Evolutionary conservation across 2,113 vertebrate genomes (phyloP).

Genomic region (Thamnaconus septentrionalis): DNA sequence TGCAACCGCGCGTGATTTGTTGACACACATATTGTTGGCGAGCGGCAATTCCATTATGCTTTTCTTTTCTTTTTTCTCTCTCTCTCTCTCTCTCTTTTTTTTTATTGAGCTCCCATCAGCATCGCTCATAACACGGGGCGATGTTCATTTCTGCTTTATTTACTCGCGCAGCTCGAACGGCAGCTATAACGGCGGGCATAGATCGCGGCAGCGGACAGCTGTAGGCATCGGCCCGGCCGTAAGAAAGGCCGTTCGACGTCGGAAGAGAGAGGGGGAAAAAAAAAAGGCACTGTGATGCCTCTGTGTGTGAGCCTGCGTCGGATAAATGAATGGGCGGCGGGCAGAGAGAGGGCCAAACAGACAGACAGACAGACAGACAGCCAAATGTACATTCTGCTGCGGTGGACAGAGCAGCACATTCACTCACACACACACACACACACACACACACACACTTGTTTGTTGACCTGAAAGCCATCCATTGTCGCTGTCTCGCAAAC

Average conservation of each 20-base stretch:
- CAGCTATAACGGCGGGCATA: constrained; percentile 27
- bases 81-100: background rate
- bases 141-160: constrained; percentile 23
- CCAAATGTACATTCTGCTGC: constrained; percentile 66
- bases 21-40: constrained; percentile 6
- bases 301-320: constrained; percentile 56
- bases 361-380: constrained; percentile 47
- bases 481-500: constrained; percentile 58
- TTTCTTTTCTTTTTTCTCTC: too few relatives aligned
- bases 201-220: constrained; percentile 36
- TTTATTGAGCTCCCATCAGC: constrained; percentile 36
- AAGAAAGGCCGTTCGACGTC: constrained; percentile 57
- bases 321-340: constrained; percentile 62
- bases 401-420: constrained; percentile 68
- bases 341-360: constrained; percentile 66
- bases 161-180: constrained; percentile 11
- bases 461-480: constrained; percentile 68
- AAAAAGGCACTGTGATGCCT: constrained; percentile 60
- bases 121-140: constrained; percentile 33
- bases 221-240: constrained; percentile 39
- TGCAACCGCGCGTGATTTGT: constrained; percentile 31
- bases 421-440: constrained; percentile 61
- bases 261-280: background rate
- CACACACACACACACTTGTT: constrained; percentile 60
- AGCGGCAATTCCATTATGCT: constrained; percentile 18